Base-by-base conservation (phyloP, 2,888 invertebrate genomes). In the Thumatha senex region DNA sequence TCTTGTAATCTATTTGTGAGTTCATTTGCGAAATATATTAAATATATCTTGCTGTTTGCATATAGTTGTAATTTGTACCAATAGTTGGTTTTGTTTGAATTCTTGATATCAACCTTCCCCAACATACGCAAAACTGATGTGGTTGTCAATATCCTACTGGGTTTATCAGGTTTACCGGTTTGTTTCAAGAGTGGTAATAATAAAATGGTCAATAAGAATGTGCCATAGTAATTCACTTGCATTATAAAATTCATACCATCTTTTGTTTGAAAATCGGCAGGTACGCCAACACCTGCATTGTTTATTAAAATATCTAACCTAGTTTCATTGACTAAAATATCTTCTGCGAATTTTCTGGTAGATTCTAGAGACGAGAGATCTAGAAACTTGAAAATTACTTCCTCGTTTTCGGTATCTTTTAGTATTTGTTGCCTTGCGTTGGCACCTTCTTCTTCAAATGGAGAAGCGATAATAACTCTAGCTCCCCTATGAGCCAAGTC, bases 141-240 rank as follows among this genome's bases (percentile, higher is more conserved):
- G 0, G 96, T 95, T 7, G 95, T 93, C 0, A 96, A 92, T 0
- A 97, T 93, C 34, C 96, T 93, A 34, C 95, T 93, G 0, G 95
- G 94, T 0, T 92, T 92, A 0, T 94, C 93, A 1, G 58, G 39
- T 0, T 40, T 63, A 1, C 80, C 82, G 0, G 79, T 59, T 69
- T 92, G 93, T 77, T 94, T 96, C 58, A 96, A 69, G 30, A 96
- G 82, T 78, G 96, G 96, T 50, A 96, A 93, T 2, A 98, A 92
- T 7, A 98, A 92, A 75, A 97, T 95, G 0, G 98, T 98, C 29
- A 98, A 89, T 18, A 98, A 89, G 78, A 98, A 98, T 15, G 96
- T 96, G 0, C 98, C 98, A 80, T 96, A 96, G 71, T 98, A 96
- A 80, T 98, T 98, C 2, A 97, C 96, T 24, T 96, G 97, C 95